Percentiles rank a stretch among this genome's conserved stretches.
phyloP scores from a whole-genome alignment of 2,113 vertebrate species.

The Rattus rattus region DNA sequence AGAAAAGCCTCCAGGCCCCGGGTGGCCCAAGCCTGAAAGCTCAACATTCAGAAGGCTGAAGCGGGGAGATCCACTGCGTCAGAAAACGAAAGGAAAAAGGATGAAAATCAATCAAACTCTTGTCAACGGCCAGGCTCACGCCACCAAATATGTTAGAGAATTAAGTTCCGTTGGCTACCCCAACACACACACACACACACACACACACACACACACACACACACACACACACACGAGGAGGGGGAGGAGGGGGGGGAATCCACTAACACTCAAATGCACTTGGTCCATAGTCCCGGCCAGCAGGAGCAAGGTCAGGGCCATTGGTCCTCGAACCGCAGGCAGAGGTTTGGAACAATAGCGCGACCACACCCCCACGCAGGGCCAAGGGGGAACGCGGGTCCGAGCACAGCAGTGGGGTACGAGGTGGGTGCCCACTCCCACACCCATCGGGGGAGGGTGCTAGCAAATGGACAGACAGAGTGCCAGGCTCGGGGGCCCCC shows the following conservation, averaged over 20 bases:
- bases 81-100: neutral
- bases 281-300: too few species aligned
- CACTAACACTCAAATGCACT: neutral
- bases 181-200: neutral
- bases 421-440: neutral
- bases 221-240: too few species aligned
- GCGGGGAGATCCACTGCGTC: neutral
- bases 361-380: neutral
- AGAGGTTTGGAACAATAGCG: neutral
- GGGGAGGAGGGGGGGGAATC: too few species aligned
- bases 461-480: neutral
- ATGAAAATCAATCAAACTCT: neutral
- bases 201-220: neutral
- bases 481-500: neutral
- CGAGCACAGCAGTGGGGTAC: neutral
- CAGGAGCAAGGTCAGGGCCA: neutral
- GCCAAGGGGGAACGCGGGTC: neutral
- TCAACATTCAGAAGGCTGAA: neutral
- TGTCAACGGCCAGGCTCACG: neutral
- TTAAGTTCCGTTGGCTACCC: neutral
- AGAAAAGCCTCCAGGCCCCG: neutral
- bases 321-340: neutral
- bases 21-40: neutral
- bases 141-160: neutral
- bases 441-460: neutral